phyloP scores from a whole-genome alignment of 2,113 vertebrate species.

The Cavia aperea region DNA sequence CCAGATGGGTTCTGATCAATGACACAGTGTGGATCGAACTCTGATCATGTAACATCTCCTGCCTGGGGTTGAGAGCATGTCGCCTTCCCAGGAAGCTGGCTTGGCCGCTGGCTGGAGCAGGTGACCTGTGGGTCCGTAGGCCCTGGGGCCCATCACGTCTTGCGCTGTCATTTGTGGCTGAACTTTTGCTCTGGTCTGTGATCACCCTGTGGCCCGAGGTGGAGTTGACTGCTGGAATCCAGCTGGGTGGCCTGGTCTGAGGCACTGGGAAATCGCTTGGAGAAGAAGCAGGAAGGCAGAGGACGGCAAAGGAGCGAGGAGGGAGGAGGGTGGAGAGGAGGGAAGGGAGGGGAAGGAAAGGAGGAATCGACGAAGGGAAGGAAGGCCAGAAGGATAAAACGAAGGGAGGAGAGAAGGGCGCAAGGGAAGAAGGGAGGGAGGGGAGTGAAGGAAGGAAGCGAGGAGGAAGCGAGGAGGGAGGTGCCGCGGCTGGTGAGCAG shows the following conservation, averaged over 20 bases:
- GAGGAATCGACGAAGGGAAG: fast-evolving
- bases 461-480: not conserved
- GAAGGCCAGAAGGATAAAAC: too few relatives aligned
- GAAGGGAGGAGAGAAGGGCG: fast-evolving
- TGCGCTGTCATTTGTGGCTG: fast-evolving
- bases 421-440: too few relatives aligned
- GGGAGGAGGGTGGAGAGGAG: too few relatives aligned
- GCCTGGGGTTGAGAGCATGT: not conserved
- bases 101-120: not conserved
- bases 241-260: not conserved
- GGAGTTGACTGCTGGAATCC: too few relatives aligned
- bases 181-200: not conserved
- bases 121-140: fast-evolving
- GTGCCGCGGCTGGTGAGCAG: fast-evolving
- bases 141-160: fast-evolving
- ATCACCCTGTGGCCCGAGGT: not conserved
- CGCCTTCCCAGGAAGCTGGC: not conserved
- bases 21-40: too few relatives aligned
- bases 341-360: not conserved
- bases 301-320: fast-evolving
- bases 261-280: fast-evolving
- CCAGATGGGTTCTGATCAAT: not conserved
- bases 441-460: too few relatives aligned
- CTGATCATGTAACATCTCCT: not conserved
- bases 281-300: not conserved